Evolutionary conservation across 2,113 vertebrate species (phyloP).

Genomic region (Cololabis saira): DNA sequence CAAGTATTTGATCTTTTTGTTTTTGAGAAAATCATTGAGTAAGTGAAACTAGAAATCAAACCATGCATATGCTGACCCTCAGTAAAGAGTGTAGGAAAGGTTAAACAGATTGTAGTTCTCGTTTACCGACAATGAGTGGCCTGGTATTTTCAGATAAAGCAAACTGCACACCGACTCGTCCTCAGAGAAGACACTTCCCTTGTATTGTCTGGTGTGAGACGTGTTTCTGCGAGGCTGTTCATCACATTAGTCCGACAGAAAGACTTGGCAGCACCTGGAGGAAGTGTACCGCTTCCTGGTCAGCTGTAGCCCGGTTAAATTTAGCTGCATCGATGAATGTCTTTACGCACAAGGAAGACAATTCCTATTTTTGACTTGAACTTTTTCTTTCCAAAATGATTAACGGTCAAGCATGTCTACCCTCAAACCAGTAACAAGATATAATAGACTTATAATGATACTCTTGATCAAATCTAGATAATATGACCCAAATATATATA

Average conservation of each 20-base stretch:
- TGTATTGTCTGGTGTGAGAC: neutral
- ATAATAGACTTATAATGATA: neutral
- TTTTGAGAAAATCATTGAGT: too few species aligned
- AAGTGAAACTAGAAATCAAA: too few species aligned
- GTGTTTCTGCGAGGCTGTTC: slow-evolving; percentile 5
- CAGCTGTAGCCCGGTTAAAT: slow-evolving; percentile 35
- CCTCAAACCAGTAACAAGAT: neutral
- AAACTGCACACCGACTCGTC: too few species aligned
- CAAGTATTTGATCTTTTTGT: too few species aligned
- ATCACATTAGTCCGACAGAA: slow-evolving; percentile 5
- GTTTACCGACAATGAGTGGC: too few species aligned
- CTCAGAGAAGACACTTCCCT: neutral
- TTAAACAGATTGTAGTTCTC: too few species aligned
- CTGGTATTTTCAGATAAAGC: too few species aligned
- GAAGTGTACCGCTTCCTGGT: slow-evolving; percentile 56
- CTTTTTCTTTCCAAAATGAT: neutral
- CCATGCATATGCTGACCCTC: too few species aligned
- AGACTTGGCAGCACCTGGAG: slow-evolving; percentile 53
- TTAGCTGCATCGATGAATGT: slow-evolving; percentile 45
- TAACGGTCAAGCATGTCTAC: neutral
- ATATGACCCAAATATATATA: neutral
- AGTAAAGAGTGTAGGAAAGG: too few species aligned
- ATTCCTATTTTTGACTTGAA: neutral
- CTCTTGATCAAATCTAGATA: neutral
- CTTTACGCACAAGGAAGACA: slow-evolving; percentile 13